These are phyloP conservation scores for Sisyra terminalis DNA, from an alignment of 2,888 invertebrate species.

Conservation along the genomic window DNA sequence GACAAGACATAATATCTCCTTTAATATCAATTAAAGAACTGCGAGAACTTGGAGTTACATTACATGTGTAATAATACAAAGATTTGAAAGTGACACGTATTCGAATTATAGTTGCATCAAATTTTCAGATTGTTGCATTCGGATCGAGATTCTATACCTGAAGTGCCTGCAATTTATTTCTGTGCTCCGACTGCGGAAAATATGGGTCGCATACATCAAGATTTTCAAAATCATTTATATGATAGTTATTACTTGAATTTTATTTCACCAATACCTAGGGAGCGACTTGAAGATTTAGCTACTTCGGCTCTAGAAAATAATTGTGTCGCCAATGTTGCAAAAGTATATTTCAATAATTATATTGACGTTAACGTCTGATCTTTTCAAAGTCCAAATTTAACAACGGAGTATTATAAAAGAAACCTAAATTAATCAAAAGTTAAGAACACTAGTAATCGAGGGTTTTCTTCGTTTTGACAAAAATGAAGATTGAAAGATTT, in stretches of 20 bases:
- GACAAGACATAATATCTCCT: slow-evolving; percentile 97
- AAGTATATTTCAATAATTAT: slow-evolving; percentile 31
- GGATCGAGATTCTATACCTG: slow-evolving; percentile 84
- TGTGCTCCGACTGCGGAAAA: slow-evolving; percentile 94
- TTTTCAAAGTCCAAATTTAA: too few species aligned
- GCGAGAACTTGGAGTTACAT: slow-evolving; percentile 87
- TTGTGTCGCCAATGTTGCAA: slow-evolving; percentile 81
- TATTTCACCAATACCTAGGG: slow-evolving; percentile 84
- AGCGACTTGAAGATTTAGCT: slow-evolving; percentile 89
- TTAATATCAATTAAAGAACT: slow-evolving; percentile 90
- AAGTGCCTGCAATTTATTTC: slow-evolving; percentile 97
- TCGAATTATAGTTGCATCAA: too few species aligned
- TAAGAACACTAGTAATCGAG: too few species aligned
- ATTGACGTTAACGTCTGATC: too few species aligned
- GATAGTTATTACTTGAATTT: slow-evolving; percentile 94
- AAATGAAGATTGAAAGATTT: too few species aligned
- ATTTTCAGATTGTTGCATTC: slow-evolving; percentile 74
- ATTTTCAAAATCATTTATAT: slow-evolving; percentile 75
- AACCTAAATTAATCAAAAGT: too few species aligned
- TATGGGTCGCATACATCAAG: slow-evolving; percentile 81
- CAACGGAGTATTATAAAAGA: too few species aligned
- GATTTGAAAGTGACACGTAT: background rate
- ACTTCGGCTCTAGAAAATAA: slow-evolving; percentile 80
- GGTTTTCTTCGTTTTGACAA: too few species aligned
- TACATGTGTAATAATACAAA: slow-evolving; percentile 64